Percentiles rank a stretch among this genome's conserved stretches.
Conservation (phyloP, 2,797 vertebrate genomes). For the Arctocebus calabarensis region DNA sequence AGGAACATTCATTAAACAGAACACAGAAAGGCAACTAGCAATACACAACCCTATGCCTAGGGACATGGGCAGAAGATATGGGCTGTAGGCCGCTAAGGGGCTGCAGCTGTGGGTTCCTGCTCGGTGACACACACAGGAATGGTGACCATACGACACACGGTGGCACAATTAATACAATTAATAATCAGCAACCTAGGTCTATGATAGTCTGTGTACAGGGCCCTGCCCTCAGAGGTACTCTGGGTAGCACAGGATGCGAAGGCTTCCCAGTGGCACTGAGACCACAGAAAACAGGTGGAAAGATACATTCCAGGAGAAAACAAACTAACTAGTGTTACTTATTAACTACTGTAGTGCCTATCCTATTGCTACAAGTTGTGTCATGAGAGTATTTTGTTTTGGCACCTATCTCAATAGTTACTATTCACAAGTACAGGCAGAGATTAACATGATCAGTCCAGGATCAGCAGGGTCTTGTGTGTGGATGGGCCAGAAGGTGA, state of each 20-base stretch:
- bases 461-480: accelerated
- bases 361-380: accelerated
- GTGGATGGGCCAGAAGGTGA: neutral
- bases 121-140: accelerated
- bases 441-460: no score
- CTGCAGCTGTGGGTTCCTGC: accelerated
- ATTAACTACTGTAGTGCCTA: accelerated
- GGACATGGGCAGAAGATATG: no score
- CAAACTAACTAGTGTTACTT: no score
- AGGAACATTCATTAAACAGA: neutral
- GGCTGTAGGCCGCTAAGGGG: neutral
- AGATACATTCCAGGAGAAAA: neutral
- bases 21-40: neutral
- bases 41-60: neutral
- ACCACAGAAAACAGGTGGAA: neutral
- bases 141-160: accelerated
- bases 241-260: neutral
- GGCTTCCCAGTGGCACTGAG: neutral
- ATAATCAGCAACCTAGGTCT: neutral
- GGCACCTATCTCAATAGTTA: neutral
- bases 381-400: accelerated
- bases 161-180: neutral
- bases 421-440: neutral
- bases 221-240: accelerated
- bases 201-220: neutral